These are phyloP conservation scores for Spisula subtruncata DNA, from an alignment of 2,888 invertebrate genomes.

Conservation along the genomic window DNA sequence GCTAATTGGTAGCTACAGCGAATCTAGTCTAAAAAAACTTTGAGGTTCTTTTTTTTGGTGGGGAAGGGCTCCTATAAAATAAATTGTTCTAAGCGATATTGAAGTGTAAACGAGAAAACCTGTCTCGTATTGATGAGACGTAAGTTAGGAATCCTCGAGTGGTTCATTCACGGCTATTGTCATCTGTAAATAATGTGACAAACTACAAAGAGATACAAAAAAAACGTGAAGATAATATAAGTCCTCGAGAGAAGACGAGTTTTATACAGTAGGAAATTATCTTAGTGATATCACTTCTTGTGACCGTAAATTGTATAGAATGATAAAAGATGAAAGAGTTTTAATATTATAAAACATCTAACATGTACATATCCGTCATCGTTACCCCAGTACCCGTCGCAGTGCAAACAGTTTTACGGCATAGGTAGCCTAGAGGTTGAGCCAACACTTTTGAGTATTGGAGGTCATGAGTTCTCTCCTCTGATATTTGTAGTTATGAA, in stretches of 20 bases:
- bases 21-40: not conserved
- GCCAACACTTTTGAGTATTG: no score
- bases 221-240: not conserved
- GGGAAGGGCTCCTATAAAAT: not conserved
- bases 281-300: conserved; percentile 15
- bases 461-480: no score
- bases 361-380: not conserved
- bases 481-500: no score
- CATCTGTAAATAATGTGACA: not conserved
- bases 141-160: not conserved
- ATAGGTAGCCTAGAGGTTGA: no score
- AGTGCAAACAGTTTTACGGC: no score
- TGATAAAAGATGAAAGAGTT: not conserved
- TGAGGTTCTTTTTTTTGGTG: not conserved
- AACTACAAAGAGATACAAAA: not conserved
- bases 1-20: not conserved
- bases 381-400: not conserved
- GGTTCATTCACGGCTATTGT: not conserved
- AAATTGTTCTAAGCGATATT: conserved; percentile 32
- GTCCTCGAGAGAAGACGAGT: not conserved
- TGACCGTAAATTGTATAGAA: not conserved
- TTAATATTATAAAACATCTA: not conserved
- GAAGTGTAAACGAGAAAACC: conserved; percentile 37
- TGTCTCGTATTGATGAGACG: not conserved
- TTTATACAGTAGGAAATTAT: not conserved